A percentile compares a stretch with the other conserved stretches of the same genome.
Conservation (phyloP, 2,888 invertebrate genomes). For the Gasteruption jaculator region DNA sequence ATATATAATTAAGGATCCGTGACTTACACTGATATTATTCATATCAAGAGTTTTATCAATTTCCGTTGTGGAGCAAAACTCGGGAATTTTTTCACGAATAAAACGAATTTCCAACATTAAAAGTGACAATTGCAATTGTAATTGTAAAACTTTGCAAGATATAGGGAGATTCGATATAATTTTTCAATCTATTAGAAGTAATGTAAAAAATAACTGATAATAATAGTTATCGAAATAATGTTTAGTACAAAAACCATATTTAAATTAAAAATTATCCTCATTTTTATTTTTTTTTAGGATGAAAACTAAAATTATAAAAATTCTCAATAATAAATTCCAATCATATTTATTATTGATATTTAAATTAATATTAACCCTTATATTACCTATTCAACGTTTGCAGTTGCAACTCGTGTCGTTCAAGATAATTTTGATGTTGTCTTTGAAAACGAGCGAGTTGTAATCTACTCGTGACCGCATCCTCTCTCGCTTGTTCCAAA, state of each 20-base stretch:
- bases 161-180: too few relatives aligned
- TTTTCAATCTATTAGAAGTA: too few relatives aligned
- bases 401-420: conserved; percentile 52
- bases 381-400: conserved; percentile 62
- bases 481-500: conserved; percentile 45
- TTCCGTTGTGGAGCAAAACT: too few relatives aligned
- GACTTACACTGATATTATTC: too few relatives aligned
- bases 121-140: too few relatives aligned
- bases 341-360: background rate
- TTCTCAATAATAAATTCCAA: too few relatives aligned
- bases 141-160: too few relatives aligned
- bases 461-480: conserved; percentile 41
- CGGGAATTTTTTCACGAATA: too few relatives aligned
- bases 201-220: too few relatives aligned
- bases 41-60: too few relatives aligned
- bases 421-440: conserved; percentile 47
- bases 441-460: conserved; percentile 45
- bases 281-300: background rate
- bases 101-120: too few relatives aligned
- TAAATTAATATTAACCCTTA: conserved; percentile 8
- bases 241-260: background rate
- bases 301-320: background rate
- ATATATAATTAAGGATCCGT: background rate
- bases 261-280: background rate
- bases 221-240: too few relatives aligned